These are phyloP conservation scores for Parochlus steinenii DNA, from an alignment of 2,888 invertebrate species.

Conservation along the genomic window DNA sequence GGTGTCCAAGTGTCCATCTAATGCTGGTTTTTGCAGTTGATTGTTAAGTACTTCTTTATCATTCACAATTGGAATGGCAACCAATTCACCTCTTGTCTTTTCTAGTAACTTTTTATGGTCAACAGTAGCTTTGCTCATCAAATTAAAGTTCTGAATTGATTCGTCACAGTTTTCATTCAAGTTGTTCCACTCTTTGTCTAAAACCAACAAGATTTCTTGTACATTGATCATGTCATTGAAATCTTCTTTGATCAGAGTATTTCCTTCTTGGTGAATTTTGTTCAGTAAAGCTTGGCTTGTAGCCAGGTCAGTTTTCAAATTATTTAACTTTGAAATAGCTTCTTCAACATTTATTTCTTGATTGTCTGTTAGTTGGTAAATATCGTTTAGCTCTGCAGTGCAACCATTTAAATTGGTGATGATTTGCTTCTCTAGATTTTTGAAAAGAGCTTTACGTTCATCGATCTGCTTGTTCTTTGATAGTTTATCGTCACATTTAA, in stretches of 20 bases:
- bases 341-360: constrained; percentile 4
- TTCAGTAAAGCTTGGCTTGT: constrained; percentile 37
- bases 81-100: constrained; percentile 48
- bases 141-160: constrained; percentile 53
- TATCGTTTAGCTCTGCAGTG: constrained; percentile 1
- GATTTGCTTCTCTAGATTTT: constrained; percentile 57
- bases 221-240: constrained; percentile 61
- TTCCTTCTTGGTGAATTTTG: constrained; percentile 60
- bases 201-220: constrained; percentile 58
- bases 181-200: constrained; percentile 69
- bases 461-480: constrained; percentile 31
- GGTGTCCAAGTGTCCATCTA: constrained; percentile 35
- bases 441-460: constrained; percentile 49
- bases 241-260: constrained; percentile 65
- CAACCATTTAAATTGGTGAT: constrained; percentile 3
- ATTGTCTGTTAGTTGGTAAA: constrained; percentile 3
- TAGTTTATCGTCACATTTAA: constrained; percentile 25
- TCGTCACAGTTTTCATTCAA: constrained; percentile 56
- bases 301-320: constrained; percentile 51
- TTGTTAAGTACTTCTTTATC: constrained; percentile 57
- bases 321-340: constrained; percentile 42
- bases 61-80: constrained; percentile 46
- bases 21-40: constrained; percentile 31
- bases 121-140: constrained; percentile 42
- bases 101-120: constrained; percentile 38